These are phyloP conservation scores for Ennomos erosarius DNA, from an alignment of 2,888 invertebrate species.

Conservation along the genomic window DNA sequence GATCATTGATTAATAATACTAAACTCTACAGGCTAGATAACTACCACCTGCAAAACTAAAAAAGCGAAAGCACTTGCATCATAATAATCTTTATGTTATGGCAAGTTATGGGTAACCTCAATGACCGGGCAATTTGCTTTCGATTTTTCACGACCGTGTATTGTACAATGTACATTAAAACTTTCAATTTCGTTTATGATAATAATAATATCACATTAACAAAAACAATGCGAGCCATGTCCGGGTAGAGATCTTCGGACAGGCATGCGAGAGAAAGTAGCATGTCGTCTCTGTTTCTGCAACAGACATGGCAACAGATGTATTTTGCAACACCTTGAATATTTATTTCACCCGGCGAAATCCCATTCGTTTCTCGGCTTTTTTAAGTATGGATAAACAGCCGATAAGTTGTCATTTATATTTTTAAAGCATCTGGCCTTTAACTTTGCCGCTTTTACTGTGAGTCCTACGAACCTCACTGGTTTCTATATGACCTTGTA, in stretches of 20 bases:
- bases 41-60: constrained; percentile 36
- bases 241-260: constrained; percentile 67
- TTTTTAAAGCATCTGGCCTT: constrained; percentile 50
- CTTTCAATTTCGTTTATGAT: constrained; percentile 73
- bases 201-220: constrained; percentile 73
- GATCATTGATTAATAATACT: constrained; percentile 27
- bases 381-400: constrained; percentile 39
- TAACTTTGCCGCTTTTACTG: constrained; percentile 45
- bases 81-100: constrained; percentile 52
- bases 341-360: constrained; percentile 55
- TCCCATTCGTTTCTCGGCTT: constrained; percentile 42
- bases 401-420: constrained; percentile 53
- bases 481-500: constrained; percentile 22
- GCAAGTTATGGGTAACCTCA: constrained; percentile 43
- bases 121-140: constrained; percentile 65
- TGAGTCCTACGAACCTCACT: constrained; percentile 24
- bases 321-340: constrained; percentile 67
- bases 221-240: constrained; percentile 74
- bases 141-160: constrained; percentile 66
- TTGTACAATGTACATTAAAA: constrained; percentile 67
- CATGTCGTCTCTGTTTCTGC: constrained; percentile 61
- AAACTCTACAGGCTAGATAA: constrained; percentile 39
- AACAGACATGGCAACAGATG: constrained; percentile 51
- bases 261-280: constrained; percentile 69
- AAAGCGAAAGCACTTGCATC: constrained; percentile 49